phyloP scores from a whole-genome alignment of 2,888 invertebrate genomes.

The Caenorhabditis imperialis region DNA sequence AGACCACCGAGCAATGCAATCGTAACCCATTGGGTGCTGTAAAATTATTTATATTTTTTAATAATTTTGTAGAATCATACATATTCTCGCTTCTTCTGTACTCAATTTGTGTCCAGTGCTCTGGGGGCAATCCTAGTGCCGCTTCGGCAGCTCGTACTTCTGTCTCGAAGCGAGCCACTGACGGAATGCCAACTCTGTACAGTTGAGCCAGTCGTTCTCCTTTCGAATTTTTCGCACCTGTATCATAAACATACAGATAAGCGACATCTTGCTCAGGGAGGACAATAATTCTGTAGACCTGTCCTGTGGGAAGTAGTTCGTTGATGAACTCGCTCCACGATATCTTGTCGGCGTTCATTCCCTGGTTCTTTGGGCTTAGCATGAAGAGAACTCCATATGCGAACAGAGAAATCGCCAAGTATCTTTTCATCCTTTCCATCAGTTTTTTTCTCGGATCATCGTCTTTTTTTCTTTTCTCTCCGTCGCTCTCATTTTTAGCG shows the following conservation, averaged over 20 bases:
- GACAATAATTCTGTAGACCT: conserved; percentile 81
- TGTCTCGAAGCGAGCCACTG: conserved; percentile 89
- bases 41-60: conserved; percentile 7
- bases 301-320: conserved; percentile 93
- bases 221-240: conserved; percentile 64
- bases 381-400: conserved; percentile 68
- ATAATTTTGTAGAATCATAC: conserved; percentile 21
- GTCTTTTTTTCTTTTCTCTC: conserved; percentile 18
- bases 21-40: conserved; percentile 58
- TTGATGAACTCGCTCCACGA: conserved; percentile 98
- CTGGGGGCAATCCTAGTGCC: conserved; percentile 76
- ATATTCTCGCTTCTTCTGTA: conserved; percentile 68
- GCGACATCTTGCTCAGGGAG: conserved; percentile 71
- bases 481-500: conserved; percentile 8
- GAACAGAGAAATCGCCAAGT: conserved; percentile 67
- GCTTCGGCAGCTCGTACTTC: conserved; percentile 89
- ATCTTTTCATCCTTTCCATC: conserved; percentile 61
- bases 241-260: conserved; percentile 46
- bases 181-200: conserved; percentile 87
- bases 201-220: conserved; percentile 64
- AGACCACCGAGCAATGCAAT: conserved; percentile 59
- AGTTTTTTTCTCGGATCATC: conserved; percentile 52
- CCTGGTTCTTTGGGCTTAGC: conserved; percentile 43
- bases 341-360: conserved; percentile 78
- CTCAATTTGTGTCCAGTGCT: conserved; percentile 73